Conservation (phyloP, 2,888 invertebrate genomes). For the Hydrotaea cyrtoneurina region DNA sequence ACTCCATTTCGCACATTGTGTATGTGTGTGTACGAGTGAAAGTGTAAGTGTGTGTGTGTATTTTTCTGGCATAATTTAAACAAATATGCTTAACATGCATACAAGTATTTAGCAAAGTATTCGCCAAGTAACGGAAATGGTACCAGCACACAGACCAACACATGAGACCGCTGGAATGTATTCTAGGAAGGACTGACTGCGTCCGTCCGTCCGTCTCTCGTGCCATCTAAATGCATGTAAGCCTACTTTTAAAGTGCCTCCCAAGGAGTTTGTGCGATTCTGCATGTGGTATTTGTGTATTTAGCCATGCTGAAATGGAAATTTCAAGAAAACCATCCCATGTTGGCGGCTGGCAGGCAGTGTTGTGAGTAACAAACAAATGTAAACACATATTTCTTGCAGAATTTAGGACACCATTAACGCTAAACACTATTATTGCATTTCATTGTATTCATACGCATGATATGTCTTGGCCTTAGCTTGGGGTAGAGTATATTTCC, state of each 20-base stretch:
- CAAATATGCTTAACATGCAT: conserved; percentile 8
- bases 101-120: conserved; percentile 8
- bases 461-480: background rate
- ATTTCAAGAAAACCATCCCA: too few relatives aligned
- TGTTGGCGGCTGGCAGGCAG: background rate
- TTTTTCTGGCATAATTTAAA: background rate
- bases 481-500: too few relatives aligned
- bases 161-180: background rate
- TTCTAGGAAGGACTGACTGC: background rate
- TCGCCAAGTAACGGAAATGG: conserved; percentile 31
- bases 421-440: conserved; percentile 19
- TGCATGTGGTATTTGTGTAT: too few relatives aligned
- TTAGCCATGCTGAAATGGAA: too few relatives aligned
- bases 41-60: background rate
- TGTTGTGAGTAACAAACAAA: background rate
- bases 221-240: background rate
- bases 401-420: conserved; percentile 41
- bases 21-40: background rate
- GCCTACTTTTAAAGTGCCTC: conserved; percentile 13
- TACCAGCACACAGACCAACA: conserved; percentile 30
- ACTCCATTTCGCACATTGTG: too few relatives aligned
- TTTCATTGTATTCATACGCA: conserved; percentile 12
- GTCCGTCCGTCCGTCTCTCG: too few relatives aligned
- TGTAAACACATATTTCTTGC: conserved; percentile 40
- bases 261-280: background rate